These are phyloP conservation scores for Mionectes macconnelli DNA, from an alignment of 2,113 vertebrate species.

Conservation along the genomic window DNA sequence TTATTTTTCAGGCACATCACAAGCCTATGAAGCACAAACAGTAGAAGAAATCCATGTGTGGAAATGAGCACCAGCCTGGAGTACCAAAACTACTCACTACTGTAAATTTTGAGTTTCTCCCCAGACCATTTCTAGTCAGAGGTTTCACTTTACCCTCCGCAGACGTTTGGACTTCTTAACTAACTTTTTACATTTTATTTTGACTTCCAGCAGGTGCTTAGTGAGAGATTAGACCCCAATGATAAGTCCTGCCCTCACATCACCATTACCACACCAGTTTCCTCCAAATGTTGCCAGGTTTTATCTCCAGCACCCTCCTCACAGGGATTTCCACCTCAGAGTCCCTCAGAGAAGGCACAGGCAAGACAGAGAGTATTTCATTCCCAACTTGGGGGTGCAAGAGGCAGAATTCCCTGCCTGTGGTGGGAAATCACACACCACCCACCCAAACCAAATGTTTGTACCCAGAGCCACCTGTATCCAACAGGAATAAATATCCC, in stretches of 20 bases:
- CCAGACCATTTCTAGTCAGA: not conserved
- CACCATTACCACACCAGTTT: not conserved
- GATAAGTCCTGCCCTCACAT: fast-evolving
- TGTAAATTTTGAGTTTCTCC: not conserved
- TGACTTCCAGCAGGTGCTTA: not conserved
- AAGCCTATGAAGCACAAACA: not conserved
- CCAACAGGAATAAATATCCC: not conserved
- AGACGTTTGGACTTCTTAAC: not conserved
- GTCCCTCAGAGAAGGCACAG: not conserved
- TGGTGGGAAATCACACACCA: not conserved
- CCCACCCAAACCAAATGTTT: not conserved
- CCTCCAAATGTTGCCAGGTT: not conserved
- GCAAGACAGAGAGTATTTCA: not conserved
- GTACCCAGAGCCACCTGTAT: not conserved
- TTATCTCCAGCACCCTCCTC: not conserved
- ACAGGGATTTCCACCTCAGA: not conserved
- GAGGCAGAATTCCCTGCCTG: not conserved
- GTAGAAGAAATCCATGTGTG: not conserved
- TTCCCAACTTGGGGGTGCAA: not conserved
- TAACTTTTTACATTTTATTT: not conserved
- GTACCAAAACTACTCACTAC: not conserved
- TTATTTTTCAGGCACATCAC: not conserved
- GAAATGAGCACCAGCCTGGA: not conserved
- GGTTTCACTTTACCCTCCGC: not conserved
- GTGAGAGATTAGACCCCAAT: not conserved